A percentile compares a stretch with the other conserved stretches of the same genome.
phyloP scores from a whole-genome alignment of 1,140 invertebrate species.

The Camponotus floridanus region DNA sequence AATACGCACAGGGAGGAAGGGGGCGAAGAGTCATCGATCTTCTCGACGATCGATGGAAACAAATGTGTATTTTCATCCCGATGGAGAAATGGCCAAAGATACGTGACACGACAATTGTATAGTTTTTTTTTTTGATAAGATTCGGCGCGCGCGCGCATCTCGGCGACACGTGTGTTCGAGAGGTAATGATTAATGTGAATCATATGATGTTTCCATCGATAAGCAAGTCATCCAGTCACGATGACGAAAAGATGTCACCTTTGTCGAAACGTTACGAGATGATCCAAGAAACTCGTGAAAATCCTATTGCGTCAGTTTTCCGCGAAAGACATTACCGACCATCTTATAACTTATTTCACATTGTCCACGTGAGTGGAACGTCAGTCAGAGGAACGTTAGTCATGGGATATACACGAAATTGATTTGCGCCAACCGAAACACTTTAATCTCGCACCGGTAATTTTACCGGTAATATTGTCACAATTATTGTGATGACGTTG shows the following conservation, averaged over 20 bases:
- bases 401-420: neutral
- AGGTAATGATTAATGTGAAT: conserved; percentile 32
- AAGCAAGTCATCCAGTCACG: conserved; percentile 11
- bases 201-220: neutral
- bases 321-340: neutral
- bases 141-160: neutral
- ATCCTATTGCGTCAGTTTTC: conserved; percentile 17
- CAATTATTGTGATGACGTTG: neutral
- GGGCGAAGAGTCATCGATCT: neutral
- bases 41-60: neutral
- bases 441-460: neutral
- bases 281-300: neutral
- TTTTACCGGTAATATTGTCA: neutral
- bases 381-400: neutral
- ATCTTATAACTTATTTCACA: neutral
- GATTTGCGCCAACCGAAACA: neutral
- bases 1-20: neutral
- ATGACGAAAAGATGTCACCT: conserved; percentile 1
- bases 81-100: neutral
- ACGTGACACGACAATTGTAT: neutral
- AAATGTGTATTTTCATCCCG: neutral
- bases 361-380: neutral
- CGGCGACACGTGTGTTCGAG: conserved; percentile 6
- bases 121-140: conserved; percentile 33
- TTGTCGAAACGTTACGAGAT: neutral